Evolutionary conservation across 2,888 invertebrate genomes (phyloP), one percentile per base, ranked within the genome.

Genomic region (Macrosoma leucophasiata): DNA sequence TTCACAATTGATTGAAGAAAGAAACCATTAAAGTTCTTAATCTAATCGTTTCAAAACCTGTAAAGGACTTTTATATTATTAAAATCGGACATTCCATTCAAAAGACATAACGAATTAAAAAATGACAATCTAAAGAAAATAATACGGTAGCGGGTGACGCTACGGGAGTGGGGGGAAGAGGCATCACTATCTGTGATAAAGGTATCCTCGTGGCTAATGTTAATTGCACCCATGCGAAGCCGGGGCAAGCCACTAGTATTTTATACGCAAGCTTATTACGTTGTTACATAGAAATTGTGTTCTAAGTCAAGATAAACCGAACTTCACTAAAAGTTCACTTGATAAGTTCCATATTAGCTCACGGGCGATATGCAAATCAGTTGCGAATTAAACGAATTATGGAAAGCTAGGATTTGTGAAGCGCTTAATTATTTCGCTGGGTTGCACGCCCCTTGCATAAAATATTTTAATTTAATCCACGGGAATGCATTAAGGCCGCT

Each of bases 391-490:
- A 52, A 45, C 43, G 55, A 66, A 57, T 68, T 64, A 73, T 62
- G 62, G 50, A 60, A 62, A 68, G 56, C 60, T 49, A 38, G 62
- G 64, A 60, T 63, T 65, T 53, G 56, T 46, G 52, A 56, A 45
- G 39, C 49, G 43, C 54, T 62, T 63, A 60, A 63, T 67, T 66
- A 67, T 62, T 58, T 58, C 60, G 48, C 41, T 35, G 36, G 25
- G 29, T 22, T 45, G 50, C 43, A 43, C 43, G 46, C 43, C 39
- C 43, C 48, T 46, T 54, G 61, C 58, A 55, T 68, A 55, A 60
- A 64, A 69, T 65, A 62, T 64, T 67, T 53, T 60, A 68, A 66
- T 63, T 59, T 61, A 60, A 63, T 60, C 55, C 55, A 43, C 41
- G 42, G 45, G 55, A 57, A 61, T 64, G 60, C 55, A 59, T 59